phyloP scores from a whole-genome alignment of 2,797 vertebrate species.

The Helostoma temminkii region DNA sequence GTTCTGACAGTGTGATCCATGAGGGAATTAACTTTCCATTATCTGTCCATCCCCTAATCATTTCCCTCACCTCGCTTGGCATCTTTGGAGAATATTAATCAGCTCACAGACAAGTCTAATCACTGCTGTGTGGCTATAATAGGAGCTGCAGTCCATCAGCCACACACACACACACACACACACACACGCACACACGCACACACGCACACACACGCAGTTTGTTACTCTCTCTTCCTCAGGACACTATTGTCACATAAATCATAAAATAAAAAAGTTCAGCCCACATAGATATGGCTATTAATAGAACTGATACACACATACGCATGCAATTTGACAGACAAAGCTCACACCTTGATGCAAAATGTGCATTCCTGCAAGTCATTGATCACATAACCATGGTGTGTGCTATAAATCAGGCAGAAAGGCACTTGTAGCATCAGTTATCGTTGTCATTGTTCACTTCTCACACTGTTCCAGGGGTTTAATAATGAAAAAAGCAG shows the following conservation, averaged over 20 bases:
- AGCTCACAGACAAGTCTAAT: constrained; percentile 80
- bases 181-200: constrained; percentile 21
- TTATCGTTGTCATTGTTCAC: not conserved
- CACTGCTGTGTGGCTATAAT: constrained; percentile 79
- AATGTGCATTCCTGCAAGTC: constrained; percentile 8
- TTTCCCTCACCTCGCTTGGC: constrained; percentile 72
- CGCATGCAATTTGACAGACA: constrained; percentile 18
- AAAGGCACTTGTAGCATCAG: not conserved
- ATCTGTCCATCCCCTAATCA: constrained; percentile 79
- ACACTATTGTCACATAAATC: constrained; percentile 39
- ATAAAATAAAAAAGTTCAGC: constrained; percentile 26
- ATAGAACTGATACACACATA: constrained; percentile 13
- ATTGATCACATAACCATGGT: not conserved
- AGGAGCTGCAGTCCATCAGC: constrained; percentile 80
- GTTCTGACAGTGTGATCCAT: constrained; percentile 79
- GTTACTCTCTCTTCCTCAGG: constrained; percentile 20
- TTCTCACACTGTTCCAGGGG: not conserved
- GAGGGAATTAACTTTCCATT: constrained; percentile 81
- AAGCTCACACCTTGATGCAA: constrained; percentile 13
- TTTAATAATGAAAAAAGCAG: constrained; percentile 1
- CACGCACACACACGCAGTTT: constrained; percentile 22
- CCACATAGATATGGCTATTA: constrained; percentile 29
- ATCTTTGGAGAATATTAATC: constrained; percentile 79
- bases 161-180: constrained; percentile 33
- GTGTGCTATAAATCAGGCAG: constrained; percentile 18